A percentile compares a stretch with the other conserved stretches of the same genome.
Evolutionary conservation across 2,888 invertebrate species (phyloP).

Genomic region (Taenaris catops): DNA sequence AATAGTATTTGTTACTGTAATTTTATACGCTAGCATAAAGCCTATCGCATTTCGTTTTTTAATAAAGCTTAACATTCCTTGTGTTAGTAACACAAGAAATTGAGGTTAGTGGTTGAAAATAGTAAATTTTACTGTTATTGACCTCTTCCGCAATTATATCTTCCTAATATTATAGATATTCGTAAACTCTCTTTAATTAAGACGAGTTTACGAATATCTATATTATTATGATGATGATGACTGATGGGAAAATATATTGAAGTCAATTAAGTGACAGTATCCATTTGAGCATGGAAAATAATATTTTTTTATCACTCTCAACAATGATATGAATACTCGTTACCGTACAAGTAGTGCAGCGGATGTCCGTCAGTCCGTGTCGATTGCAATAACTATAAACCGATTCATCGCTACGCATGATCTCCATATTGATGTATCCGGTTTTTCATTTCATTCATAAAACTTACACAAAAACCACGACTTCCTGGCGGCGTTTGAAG

Average conservation of each 20-base stretch:
- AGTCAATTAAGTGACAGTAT: too few relatives aligned
- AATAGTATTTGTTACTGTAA: too few relatives aligned
- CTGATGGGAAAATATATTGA: too few relatives aligned
- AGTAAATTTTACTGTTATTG: constrained; percentile 3
- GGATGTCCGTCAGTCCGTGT: constrained; percentile 26
- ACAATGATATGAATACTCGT: not conserved
- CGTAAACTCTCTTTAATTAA: too few relatives aligned
- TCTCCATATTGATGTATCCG: constrained; percentile 25
- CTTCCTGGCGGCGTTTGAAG: constrained; percentile 15
- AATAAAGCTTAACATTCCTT: too few relatives aligned
- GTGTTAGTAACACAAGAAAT: not conserved
- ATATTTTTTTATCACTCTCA: too few relatives aligned
- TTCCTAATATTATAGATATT: constrained; percentile 5
- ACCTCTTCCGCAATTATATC: constrained; percentile 5
- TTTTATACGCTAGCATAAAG: too few relatives aligned
- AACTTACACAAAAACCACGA: constrained; percentile 14
- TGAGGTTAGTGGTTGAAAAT: constrained; percentile 1
- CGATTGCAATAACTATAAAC: constrained; percentile 31
- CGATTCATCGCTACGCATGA: constrained; percentile 28
- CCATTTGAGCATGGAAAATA: too few relatives aligned
- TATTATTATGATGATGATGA: too few relatives aligned
- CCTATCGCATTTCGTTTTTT: too few relatives aligned
- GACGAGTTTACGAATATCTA: too few relatives aligned
- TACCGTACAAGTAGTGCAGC: constrained; percentile 28
- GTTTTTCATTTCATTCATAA: constrained; percentile 22